Base-by-base conservation (phyloP, 2,113 vertebrate species). In the Gallinago paraguaiae region DNA sequence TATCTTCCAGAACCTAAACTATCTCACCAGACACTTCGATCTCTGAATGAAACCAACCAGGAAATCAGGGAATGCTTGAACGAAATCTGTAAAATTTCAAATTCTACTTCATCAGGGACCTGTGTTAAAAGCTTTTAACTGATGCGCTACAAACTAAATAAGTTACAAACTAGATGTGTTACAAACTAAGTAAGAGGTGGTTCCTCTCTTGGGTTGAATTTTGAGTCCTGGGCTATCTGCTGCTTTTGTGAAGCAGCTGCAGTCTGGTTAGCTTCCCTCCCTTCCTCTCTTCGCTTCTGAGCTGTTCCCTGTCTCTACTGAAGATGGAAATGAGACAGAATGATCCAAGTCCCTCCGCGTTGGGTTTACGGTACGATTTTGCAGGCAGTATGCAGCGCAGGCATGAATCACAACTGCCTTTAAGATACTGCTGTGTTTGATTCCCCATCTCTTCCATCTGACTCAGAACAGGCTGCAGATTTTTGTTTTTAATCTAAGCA, bases 401-500 rank as follows among this genome's bases (percentile, higher is more conserved):
- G 41, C 61, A 89, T 94, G 88, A 94, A 95, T 96, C 81, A 94
- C 57, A 67, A 13, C 17, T 92, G 60, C 45, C 25, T 86, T 56
- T 74, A 77, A 87, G 71, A 74, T 57, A 39, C 14, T 75, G 48
- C 45, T 90, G 50, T 59, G 61, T 89, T 61, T 7, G 6, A 48
- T 82, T 90, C n/a, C 69, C 50, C 84, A 43, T 17, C 17, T 91
- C 16, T 88, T 90, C 81, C 59, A 88, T 72, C 75, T 94, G 78
- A 79, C 37, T 92, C 53, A 13, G 57, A 92, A 76, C 48, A 93
- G 76, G 57, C 65, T 92, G 46, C 48, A 54, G 59, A 69, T 72
- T 88, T 85, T 74, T 93, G 57, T 17, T 93, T 95, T 89, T 61
- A 79, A 84, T 82, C 57, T 89, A 69, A 91, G 86, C 64, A 81